Evolutionary conservation across 2,797 vertebrate genomes (phyloP).

Genomic region (Myotis vivesi): DNA sequence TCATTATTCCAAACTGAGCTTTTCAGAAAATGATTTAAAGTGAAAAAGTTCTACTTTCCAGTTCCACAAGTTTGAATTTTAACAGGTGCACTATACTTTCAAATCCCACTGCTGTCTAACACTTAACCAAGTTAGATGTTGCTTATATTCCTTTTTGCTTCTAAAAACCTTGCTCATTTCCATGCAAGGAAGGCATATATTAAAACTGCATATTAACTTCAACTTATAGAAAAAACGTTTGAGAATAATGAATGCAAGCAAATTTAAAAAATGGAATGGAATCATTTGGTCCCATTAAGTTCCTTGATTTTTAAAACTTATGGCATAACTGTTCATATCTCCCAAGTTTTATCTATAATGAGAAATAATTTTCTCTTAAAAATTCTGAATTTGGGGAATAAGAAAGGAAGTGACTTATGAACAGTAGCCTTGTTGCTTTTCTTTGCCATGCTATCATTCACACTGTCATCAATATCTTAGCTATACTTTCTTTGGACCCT

Average conservation of each 20-base stretch:
- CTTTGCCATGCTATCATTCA: slow-evolving; percentile 59
- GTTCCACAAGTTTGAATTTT: slow-evolving; percentile 81
- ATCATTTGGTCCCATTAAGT: slow-evolving; percentile 84
- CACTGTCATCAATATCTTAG: slow-evolving; percentile 78
- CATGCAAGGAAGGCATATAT: slow-evolving; percentile 75
- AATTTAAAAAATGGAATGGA: slow-evolving; percentile 80
- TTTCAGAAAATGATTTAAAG: slow-evolving; percentile 76
- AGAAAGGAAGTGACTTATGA: slow-evolving; percentile 68
- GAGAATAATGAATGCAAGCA: slow-evolving; percentile 63
- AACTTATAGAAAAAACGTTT: slow-evolving; percentile 57
- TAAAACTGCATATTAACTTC: slow-evolving; percentile 60
- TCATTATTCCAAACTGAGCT: slow-evolving; percentile 81
- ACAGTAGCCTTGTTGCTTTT: slow-evolving; percentile 67
- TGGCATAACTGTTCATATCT: slow-evolving; percentile 22
- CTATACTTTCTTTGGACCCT: slow-evolving; percentile 84
- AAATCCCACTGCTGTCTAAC: slow-evolving; percentile 77
- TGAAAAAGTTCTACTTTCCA: slow-evolving; percentile 82
- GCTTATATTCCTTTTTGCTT: slow-evolving; percentile 70
- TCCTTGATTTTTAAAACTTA: slow-evolving; percentile 76
- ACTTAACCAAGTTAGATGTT: slow-evolving; percentile 76
- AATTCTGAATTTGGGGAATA: slow-evolving; percentile 53
- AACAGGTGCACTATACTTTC: slow-evolving; percentile 82
- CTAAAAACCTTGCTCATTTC: slow-evolving; percentile 71
- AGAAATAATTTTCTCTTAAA: slow-evolving; percentile 67
- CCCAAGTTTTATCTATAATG: slow-evolving; percentile 61